A percentile compares a stretch with the other conserved stretches of the same genome.
Evolutionary conservation across 2,888 invertebrate genomes (phyloP).

Genomic region (Pinctada fucata): DNA sequence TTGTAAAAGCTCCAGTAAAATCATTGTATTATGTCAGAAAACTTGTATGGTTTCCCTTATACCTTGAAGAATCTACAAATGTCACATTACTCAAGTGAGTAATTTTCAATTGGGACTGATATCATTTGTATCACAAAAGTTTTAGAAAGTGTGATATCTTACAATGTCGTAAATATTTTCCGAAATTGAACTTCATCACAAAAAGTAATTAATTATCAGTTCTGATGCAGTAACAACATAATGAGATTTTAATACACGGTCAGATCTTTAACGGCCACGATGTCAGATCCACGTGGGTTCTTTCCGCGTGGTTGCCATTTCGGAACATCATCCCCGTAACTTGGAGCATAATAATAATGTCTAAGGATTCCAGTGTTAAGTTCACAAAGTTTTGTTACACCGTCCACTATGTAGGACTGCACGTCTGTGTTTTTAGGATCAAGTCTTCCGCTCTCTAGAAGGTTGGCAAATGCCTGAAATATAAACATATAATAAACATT

Average conservation of each 20-base stretch:
- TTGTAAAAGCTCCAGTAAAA: no score
- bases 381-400: constrained; percentile 70
- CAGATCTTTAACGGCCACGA: constrained; percentile 43
- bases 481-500: not conserved
- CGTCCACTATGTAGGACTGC: constrained; percentile 75
- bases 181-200: no score
- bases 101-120: no score
- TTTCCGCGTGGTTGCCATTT: constrained; percentile 65
- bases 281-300: constrained; percentile 57
- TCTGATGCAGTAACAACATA: no score
- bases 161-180: no score
- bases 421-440: constrained; percentile 71
- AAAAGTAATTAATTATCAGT: no score
- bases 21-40: no score
- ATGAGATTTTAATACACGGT: constrained; percentile 29
- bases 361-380: constrained; percentile 64
- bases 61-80: no score
- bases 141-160: no score
- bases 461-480: constrained; percentile 72
- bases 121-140: no score
- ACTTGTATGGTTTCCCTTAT: no score
- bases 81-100: no score
- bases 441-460: constrained; percentile 71
- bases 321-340: constrained; percentile 73
- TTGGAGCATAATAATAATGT: constrained; percentile 74